Evolutionary conservation across 2,888 invertebrate genomes (phyloP), one percentile per base, ranked within the genome.

Genomic region (Tetrapedia diversipes): DNA sequence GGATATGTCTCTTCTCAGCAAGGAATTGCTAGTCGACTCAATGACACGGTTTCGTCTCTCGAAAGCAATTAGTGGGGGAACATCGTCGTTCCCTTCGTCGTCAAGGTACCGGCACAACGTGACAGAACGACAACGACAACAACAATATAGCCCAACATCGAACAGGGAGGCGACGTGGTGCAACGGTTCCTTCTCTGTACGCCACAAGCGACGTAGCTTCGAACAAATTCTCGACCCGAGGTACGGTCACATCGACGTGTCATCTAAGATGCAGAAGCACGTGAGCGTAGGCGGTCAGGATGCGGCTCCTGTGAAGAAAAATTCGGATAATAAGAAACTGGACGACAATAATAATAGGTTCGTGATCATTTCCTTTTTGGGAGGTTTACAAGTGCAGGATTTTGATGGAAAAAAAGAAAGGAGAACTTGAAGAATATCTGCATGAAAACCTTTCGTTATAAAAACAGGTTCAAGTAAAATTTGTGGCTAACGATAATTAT

Each of bases 1-100:
- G 39, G 94, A 94, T 86, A 94, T 94, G 94, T 94, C 94, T 0
- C 87, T 92, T 60, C 89, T 94, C 37, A 92, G 93, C 57, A 93
- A 94, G 83, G 94, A 94, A 81, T 92, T 93, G 54, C 87, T 94
- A 16, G 90, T 92, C 66, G 82, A 89, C 54, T 89, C 90, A 10
- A 86, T 89, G 85, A 87, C 88, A 67, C 86, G 85, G 19, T 70
- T 57, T 49, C 81, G 53, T 6, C 67, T 39, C 19, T 39, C 59
- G n/a, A 74, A 67, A 57, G 39, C 74, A 47, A 71, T 77, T 32
- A 77, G 78, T 69, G 79, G 79, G 65, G 78, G 68, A 29, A 68
- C 65, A 7, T 72, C 75, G 59, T 56, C 68, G 43, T 65, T 80
- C 14, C 63, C 79, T 10, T 77, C 80, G 65, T 81, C 81, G 57